Conservation (phyloP, 2,113 vertebrate species). For the Thunnus maccoyii region DNA sequence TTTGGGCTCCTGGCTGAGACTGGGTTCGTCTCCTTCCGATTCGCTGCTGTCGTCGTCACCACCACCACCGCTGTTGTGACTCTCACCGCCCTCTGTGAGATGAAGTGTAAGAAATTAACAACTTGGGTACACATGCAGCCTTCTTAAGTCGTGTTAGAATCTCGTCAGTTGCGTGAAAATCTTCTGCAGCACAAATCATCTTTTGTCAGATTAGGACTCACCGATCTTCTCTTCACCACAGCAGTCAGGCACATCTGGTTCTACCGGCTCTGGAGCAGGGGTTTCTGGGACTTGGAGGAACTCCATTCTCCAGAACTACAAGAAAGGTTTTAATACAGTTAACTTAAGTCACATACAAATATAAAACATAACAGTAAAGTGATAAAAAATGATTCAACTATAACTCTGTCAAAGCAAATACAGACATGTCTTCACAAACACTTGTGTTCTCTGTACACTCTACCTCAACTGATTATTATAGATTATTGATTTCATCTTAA, state of each 20-base stretch:
- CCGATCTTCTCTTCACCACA: slow-evolving; percentile 94
- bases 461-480: too few relatives aligned
- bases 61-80: slow-evolving; percentile 86
- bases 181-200: too few relatives aligned
- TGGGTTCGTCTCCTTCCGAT: slow-evolving; percentile 92
- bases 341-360: too few relatives aligned
- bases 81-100: slow-evolving; percentile 86
- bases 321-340: background rate
- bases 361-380: too few relatives aligned
- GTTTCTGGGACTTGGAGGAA: slow-evolving; percentile 99
- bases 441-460: too few relatives aligned
- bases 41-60: slow-evolving; percentile 96
- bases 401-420: too few relatives aligned
- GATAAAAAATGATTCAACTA: too few relatives aligned
- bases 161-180: too few relatives aligned
- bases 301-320: slow-evolving; percentile 99
- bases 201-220: slow-evolving; percentile 64
- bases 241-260: slow-evolving; percentile 93
- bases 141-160: background rate
- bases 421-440: too few relatives aligned
- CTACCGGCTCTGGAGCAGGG: slow-evolving; percentile 92
- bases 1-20: slow-evolving; percentile 86
- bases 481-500: too few relatives aligned
- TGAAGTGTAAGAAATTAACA: too few relatives aligned
- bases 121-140: too few relatives aligned